Evolutionary conservation across 2,797 vertebrate genomes (phyloP), one percentile per base, ranked within the genome.

Genomic region (Macropus fuliginosus): DNA sequence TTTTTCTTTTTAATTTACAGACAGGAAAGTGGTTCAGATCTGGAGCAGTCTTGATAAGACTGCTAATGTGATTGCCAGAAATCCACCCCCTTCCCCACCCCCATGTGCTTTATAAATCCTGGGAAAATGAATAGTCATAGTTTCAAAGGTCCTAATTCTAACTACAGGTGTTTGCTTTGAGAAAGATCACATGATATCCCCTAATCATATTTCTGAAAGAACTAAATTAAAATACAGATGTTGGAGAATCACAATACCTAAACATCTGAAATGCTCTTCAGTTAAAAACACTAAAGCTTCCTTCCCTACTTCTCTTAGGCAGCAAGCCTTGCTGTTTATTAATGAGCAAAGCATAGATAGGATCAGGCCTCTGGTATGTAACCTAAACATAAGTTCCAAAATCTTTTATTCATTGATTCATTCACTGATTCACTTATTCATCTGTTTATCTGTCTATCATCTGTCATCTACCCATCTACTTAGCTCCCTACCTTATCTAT

Each of bases 161-260:
- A 94, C 97, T 97, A 93, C 98, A 98, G 98, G 98, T 98, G 98
- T 97, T 96, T 95, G 81, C 94, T 97, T 98, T 97, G 97, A 98
- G 98, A 95, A 95, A 94, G 96, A 97, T 97, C 98, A 97, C 93
- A 90, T 98, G 97, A 96, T 92, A 95, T 90, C 90, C 94, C 98
- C 98, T 97, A 98, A 98, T 98, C 96, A 97, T 98, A 98, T 98
- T 98, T 98, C 98, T 97, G 97, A 98, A 98, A 98, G 92, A 94
- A 74, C 97, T 98, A 98, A 98, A 98, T 98, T 98, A 98, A 98
- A 98, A 97, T 98, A 98, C 98, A 98, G 98, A 98, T 98, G 98
- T 98, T 97, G 97, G 97, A 90, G 96, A 96, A 96, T 98, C 98
- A 98, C 97, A 98, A 98, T 98, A 98, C 96, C 97, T 97, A 98